Evolutionary conservation across 2,888 invertebrate species (phyloP).

Genomic region (Chloroclysta siterata): DNA sequence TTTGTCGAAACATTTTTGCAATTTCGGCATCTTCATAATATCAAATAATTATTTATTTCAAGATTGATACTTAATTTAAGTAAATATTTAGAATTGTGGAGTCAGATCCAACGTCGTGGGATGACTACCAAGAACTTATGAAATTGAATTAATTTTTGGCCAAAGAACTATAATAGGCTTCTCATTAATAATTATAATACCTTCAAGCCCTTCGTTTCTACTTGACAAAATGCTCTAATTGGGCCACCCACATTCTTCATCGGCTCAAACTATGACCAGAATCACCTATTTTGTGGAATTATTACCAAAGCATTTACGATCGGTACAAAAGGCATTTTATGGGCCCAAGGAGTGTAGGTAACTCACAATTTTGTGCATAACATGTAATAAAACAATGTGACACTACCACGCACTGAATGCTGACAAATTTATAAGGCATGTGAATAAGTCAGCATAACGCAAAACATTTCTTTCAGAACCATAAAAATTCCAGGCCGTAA

Average conservation of each 20-base stretch:
- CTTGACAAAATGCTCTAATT: constrained; percentile 24
- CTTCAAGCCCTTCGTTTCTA: background rate
- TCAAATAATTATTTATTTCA: too few relatives aligned
- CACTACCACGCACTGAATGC: constrained; percentile 49
- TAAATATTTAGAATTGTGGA: too few relatives aligned
- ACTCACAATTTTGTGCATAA: constrained; percentile 53
- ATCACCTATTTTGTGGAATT: constrained; percentile 17
- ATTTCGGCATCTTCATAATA: too few relatives aligned
- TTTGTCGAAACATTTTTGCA: too few relatives aligned
- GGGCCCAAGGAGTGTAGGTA: constrained; percentile 39
- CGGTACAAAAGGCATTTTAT: constrained; percentile 52
- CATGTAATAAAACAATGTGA: constrained; percentile 59
- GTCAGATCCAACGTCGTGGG: too few relatives aligned
- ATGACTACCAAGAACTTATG: too few relatives aligned
- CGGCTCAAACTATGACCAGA: constrained; percentile 21
- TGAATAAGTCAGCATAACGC: constrained; percentile 49
- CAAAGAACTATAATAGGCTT: background rate
- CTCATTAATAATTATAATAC: background rate
- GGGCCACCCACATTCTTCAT: constrained; percentile 18
- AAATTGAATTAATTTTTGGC: background rate
- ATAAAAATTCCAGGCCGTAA: constrained; percentile 37
- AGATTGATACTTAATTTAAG: too few relatives aligned
- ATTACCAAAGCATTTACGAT: constrained; percentile 39
- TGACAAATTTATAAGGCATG: constrained; percentile 57
- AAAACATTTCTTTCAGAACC: constrained; percentile 45